Conservation (phyloP, 2,113 vertebrate genomes). For the Tichodroma muraria region DNA sequence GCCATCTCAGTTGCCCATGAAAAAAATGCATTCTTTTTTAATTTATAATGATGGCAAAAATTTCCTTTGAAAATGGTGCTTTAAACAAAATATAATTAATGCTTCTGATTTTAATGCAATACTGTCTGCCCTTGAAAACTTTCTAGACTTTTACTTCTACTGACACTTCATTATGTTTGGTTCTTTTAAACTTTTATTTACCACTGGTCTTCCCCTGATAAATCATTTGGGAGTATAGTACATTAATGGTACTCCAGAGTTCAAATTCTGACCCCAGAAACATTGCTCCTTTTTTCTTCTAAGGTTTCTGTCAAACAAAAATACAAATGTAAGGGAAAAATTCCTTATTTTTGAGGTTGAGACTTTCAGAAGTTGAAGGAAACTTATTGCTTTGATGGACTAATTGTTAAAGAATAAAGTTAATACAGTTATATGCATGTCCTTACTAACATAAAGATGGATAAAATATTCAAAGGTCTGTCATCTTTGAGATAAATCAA, state of each 20-base stretch:
- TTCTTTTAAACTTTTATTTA: constrained; percentile 12
- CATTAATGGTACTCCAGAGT: neutral
- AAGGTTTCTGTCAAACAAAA: neutral
- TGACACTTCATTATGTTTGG: neutral
- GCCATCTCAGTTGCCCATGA: neutral
- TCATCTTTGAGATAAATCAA: neutral
- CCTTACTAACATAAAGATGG: neutral
- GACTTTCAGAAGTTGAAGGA: neutral
- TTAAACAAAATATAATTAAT: neutral
- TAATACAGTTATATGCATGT: neutral
- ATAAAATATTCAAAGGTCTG: neutral
- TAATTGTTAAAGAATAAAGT: neutral
- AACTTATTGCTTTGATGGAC: neutral
- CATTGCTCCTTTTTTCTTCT: neutral
- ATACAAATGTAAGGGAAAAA: neutral
- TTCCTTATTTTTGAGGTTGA: neutral
- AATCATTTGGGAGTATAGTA: neutral
- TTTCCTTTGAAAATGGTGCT: neutral
- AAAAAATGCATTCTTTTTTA: neutral
- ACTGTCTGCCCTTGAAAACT: neutral
- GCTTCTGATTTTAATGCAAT: neutral
- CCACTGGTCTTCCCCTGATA: neutral
- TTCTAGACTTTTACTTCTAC: neutral
- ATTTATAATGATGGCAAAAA: neutral
- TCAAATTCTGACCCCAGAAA: neutral